Base-by-base conservation (phyloP, 2,113 vertebrate species). In the Dunckerocampus dactyliophorus region DNA sequence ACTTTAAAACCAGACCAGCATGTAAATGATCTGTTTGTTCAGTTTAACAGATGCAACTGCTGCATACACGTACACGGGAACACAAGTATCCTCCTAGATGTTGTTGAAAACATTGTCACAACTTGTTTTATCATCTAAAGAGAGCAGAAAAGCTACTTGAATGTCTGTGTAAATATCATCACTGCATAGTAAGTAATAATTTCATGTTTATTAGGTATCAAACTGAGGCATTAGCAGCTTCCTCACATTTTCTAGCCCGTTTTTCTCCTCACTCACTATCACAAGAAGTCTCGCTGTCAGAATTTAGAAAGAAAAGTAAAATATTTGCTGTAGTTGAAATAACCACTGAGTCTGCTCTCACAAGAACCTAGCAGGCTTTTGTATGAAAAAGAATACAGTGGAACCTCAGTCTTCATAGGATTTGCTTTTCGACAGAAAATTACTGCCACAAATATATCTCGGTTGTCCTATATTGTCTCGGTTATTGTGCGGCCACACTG, bases 31-130 rank as follows among this genome's bases (percentile, higher is more conserved):
- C 49, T 45, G 65, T 82, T 77, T 83, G 67, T 71, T 88, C 81
- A 70, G 82, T 88, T 86, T 24, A 86, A 85, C 76, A 76, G 75
- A 62, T 65, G 13, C 19, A 82, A 85, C 80, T 63, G 74, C 50
- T 58, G 19, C 3, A 15, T 46, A 45, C 20, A 16, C 57, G 7
- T 47, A 31, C 10, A 31, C 2, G 22, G 6, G 54, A 39, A 39
- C 43, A 17, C 3, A 2, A n/a, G 19, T n/a, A 16, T 8, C 17
- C 12, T 17, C 52, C 48, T 16, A 39, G 13, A n/a, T 56, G 19
- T 22, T 1, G 8, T 24, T 17, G 5, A 46, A 46, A 58, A 12
- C 20, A 34, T 8, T 28, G 31, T 5, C 31, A 34, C 31, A 34
- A 34, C 31, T 28, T 28, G 7, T 34, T 43, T 12, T 17, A 24